Evolutionary conservation across 2,888 invertebrate species (phyloP).

Genomic region (Chromoteleia sp.): DNA sequence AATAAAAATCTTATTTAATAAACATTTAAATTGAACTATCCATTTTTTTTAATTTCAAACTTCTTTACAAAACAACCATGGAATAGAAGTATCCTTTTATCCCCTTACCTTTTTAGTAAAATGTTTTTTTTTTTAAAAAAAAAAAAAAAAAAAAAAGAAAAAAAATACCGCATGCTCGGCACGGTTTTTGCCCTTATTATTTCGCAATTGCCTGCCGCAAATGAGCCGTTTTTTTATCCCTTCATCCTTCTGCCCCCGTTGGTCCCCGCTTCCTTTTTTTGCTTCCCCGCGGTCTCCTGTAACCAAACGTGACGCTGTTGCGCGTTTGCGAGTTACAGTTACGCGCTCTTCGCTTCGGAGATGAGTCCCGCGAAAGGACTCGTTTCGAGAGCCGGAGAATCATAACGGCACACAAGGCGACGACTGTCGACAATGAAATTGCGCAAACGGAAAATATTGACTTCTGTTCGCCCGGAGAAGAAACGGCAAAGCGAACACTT

Average conservation of each 20-base stretch:
- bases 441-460: constrained; percentile 63
- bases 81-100: no score
- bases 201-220: constrained; percentile 40
- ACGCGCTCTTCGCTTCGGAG: constrained; percentile 74
- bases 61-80: no score
- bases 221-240: constrained; percentile 31
- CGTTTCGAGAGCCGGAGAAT: constrained; percentile 81
- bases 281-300: constrained; percentile 34
- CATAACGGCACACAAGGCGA: constrained; percentile 81
- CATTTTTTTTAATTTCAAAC: no score
- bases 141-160: no score
- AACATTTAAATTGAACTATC: no score
- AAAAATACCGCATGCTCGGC: neutral
- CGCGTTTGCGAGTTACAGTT: constrained; percentile 79
- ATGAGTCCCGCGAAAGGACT: constrained; percentile 77
- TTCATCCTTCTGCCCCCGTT: neutral
- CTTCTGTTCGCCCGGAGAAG: constrained; percentile 32
- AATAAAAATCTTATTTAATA: no score
- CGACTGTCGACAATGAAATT: constrained; percentile 72
- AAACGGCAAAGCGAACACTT: constrained; percentile 41
- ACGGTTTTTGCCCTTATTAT: constrained; percentile 41
- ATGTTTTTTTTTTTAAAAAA: no score
- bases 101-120: no score
- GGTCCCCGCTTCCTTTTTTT: constrained; percentile 27
- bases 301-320: constrained; percentile 64